Base-by-base conservation (phyloP, 2,797 vertebrate genomes). In the Eurystomus glaucurus region DNA sequence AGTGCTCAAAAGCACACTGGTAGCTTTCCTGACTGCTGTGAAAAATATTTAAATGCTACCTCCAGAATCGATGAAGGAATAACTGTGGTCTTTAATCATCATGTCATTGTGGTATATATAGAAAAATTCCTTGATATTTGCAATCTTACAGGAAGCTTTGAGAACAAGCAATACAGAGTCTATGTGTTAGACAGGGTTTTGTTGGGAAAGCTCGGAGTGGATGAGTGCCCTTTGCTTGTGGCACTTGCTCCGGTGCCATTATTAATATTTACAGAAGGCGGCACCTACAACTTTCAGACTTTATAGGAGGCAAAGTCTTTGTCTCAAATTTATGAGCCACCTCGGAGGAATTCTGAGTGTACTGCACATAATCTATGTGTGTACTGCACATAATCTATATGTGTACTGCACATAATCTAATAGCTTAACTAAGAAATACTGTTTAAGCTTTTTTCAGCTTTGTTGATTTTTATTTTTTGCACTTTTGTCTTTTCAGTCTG, bases 241-340 rank as follows among this genome's bases (percentile, higher is more conserved):
- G 66, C 62, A 17, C 28, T 86, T 0, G 1, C 62, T 80, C 60
- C 1, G 0, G 51, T 93, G 86, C 77, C 86, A 86, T 89, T 91
- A 87, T 92, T 96, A 94, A 95, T 95, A 96, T 97, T 97, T 97
- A 88, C 95, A 91, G 71, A 97, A 89, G 97, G 96, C 31, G 80
- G 80, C 48, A 92, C 85, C 90, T 90, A 35, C 45, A 74, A 23
- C 39, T 93, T 91, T 83, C 78, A 77, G 64, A 50, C 31, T 94
- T 96, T 97, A 94, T 77, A 68, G 96, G 93, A 95, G 93, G 39
- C 94, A 97, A 95, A 96, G 96, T 96, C 94, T 96, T 95, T 91
- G 85, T 74, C 64, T 95, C 37, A 80, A 90, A 93, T 88, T 92
- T 89, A 81, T 84, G 83, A 96, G 70, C 77, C 64, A 70, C 48